Base-by-base conservation (phyloP, 23 tunicate species). In the Phallusia fumigata region DNA sequence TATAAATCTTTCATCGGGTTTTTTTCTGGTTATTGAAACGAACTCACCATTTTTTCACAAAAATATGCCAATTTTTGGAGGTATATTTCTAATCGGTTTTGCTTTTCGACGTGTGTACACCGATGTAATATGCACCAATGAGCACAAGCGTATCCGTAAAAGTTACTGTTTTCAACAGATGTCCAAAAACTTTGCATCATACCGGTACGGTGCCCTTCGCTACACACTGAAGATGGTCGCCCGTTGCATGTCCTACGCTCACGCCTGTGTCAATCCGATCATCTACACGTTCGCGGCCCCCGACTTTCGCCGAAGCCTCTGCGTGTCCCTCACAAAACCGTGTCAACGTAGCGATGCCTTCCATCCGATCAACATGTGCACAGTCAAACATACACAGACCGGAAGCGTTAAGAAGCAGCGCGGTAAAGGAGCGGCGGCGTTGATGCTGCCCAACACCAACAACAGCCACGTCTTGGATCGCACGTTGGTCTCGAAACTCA, bases 251-350 rank as follows among this genome's bases (percentile, higher is more conserved):
- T 83, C 97, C 18, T 92, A 92, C 86, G 84, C 89, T 0, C 97
- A 92, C 78, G 90, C 88, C 32, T 86, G 88, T 53, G 80, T 92
- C 30, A 92, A 92, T 49, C 97, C 97, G 33, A 78, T 92, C 28
- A 92, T 92, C 26, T 92, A 92, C 88, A 92, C 91, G 0, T 92
- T 92, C 35, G 97, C 91, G 0, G 76, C 97, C 19, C 90, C 97
- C 32, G 86, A 86, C 3, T 92, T 92, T 75, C 85, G 97, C 8
- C 79, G 79, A 24, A 80, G 86, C 76, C 76, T 90, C 28, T 73
- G 85, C 8, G 30, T 18, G 16, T 52, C 94, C n/a, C 47, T 84
- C 36, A 32, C 81, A 8, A 16, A 8, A 8, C 69, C 69, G 26
- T 58, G 69, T 16, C 11, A 24, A 16, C 26, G 28, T 6, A 16